Percentiles rank a stretch among this genome's conserved stretches.
phyloP scores from a whole-genome alignment of 2,888 invertebrate species.

The Epinotia demarniana region DNA sequence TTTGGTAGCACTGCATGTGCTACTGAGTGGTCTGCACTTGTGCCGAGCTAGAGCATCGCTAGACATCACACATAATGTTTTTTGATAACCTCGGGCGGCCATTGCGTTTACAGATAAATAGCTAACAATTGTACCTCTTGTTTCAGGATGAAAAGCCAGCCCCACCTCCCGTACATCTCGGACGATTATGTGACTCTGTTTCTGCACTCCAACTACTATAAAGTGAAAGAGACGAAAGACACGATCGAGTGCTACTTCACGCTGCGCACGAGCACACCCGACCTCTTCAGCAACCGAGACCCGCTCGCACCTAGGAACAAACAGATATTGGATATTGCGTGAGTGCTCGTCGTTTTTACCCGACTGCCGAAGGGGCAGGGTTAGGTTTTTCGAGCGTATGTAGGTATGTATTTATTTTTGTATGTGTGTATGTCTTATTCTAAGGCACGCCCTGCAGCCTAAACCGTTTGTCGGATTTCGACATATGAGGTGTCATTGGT shows the following conservation, averaged over 20 bases:
- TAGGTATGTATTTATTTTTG: no score
- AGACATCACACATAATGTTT: no score
- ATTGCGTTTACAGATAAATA: neutral
- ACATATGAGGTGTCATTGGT: no score
- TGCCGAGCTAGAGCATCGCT: no score
- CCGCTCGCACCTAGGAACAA: conserved; percentile 80
- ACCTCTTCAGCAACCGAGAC: conserved; percentile 85
- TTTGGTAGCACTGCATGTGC: no score
- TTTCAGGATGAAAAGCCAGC: conserved; percentile 86
- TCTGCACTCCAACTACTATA: conserved; percentile 85
- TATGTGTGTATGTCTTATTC: no score
- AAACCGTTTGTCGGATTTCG: no score
- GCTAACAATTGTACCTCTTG: neutral
- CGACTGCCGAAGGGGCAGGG: neutral
- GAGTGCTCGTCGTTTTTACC: conserved; percentile 60
- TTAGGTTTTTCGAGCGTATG: no score
- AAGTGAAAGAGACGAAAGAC: conserved; percentile 77
- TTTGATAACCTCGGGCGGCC: no score
- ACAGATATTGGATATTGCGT: conserved; percentile 85
- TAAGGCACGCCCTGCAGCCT: no score
- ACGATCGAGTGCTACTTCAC: conserved; percentile 84
- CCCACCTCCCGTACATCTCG: conserved; percentile 85
- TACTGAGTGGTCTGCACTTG: no score
- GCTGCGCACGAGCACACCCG: conserved; percentile 83
- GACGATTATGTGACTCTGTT: conserved; percentile 87